Evolutionary conservation across 2,113 vertebrate genomes (phyloP), one percentile per base, ranked within the genome.

Genomic region (Ceyx melanurus): DNA sequence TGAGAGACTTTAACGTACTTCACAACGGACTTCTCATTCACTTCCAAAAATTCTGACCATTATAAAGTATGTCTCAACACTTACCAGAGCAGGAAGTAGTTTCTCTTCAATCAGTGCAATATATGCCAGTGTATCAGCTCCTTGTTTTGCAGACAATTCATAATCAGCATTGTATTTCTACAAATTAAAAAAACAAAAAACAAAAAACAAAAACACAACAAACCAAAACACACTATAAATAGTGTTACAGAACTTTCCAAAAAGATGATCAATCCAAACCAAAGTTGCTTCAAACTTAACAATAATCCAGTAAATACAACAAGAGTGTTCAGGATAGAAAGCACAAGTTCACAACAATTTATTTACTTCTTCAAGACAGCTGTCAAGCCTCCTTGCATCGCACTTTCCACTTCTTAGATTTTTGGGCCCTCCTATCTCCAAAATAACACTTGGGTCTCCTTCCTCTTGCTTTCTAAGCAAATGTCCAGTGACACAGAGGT

Each of bases 141-240:
- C 99, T 97, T 99, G 98, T 94, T 98, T 99, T 82, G 99, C 98
- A 61, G 99, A 98, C 84, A 99, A 97, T 62, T 99, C 98, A 96
- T 98, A 99, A 97, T 99, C 99, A 65, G 99, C 99, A 96, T 99
- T 99, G 40, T 99, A 99, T 80, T 98, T 98, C 99, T 99, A 97
- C 0, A 0, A 90, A 94, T 74, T 70, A 33, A 45, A 91, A 29
- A 64, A 86, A 35, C 35, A 35, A 35, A 35, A 35, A 35, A 35
- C 35, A 35, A 72, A 42, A n/a, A 43, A 88, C 23, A 26, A 66
- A 85, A 11, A 37, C 37, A 37, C 37, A 37, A 37, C 37, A 75
- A 33, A 20, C 4, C 18, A 37, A 83, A 2, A 9, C 13, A 45
- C 29, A 54, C 13, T 75, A 65, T 5, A 79, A 84, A 54, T 1